Percentiles rank a stretch among this genome's conserved stretches.
Evolutionary conservation across 2,888 invertebrate species (phyloP).

Genomic region (Zaprionus bogoriensis): DNA sequence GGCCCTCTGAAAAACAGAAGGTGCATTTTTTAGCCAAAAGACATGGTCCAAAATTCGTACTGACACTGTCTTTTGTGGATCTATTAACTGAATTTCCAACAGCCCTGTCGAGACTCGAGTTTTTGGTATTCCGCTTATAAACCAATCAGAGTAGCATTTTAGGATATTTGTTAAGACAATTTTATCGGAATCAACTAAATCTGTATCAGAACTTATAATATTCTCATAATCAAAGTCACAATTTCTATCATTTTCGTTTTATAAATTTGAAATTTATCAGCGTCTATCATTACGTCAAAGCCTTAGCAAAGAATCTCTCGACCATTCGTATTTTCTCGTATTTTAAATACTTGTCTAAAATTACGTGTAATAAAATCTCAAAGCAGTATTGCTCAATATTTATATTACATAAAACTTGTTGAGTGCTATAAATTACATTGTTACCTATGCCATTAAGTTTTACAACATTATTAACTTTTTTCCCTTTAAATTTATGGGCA

Average conservation of each 20-base stretch:
- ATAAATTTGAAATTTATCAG: constrained; percentile 14
- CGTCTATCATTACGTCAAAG: constrained; percentile 6
- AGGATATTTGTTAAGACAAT: background rate
- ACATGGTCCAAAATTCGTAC: background rate
- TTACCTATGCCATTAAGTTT: constrained; percentile 11
- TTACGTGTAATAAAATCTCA: constrained; percentile 6
- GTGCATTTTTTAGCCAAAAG: too few relatives aligned
- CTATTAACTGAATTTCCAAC: constrained; percentile 17
- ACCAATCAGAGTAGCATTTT: constrained; percentile 3
- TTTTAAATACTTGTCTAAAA: constrained; percentile 11
- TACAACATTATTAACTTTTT: constrained; percentile 8
- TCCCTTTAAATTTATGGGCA: background rate
- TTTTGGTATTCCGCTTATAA: constrained; percentile 7
- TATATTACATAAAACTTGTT: constrained; percentile 22
- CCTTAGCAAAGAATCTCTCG: constrained; percentile 1
- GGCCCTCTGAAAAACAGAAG: too few relatives aligned
- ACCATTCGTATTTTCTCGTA: constrained; percentile 4
- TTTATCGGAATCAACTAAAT: constrained; percentile 4
- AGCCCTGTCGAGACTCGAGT: constrained; percentile 11
- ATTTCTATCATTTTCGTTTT: constrained; percentile 3
- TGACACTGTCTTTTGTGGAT: constrained; percentile 21
- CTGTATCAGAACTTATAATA: background rate
- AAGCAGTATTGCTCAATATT: constrained; percentile 16
- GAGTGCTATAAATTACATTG: constrained; percentile 7
- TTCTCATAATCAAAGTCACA: background rate